Conservation (phyloP, 2,797 vertebrate species). For the Decapterus maruadsi region DNA sequence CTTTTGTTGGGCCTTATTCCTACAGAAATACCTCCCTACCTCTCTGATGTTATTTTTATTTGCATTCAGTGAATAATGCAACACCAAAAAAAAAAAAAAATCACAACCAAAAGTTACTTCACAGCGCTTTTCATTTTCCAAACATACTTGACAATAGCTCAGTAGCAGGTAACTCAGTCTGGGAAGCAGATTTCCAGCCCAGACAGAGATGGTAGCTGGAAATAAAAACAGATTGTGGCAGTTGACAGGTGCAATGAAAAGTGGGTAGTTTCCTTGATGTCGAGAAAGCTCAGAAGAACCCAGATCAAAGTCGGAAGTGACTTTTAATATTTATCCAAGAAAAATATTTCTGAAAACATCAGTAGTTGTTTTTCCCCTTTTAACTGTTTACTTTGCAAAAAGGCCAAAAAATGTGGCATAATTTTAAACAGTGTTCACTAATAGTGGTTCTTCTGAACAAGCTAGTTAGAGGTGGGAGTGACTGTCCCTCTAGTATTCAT, state of each 20-base stretch:
- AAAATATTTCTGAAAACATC: slow-evolving; percentile 77
- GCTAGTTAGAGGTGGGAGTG: not conserved
- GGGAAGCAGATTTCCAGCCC: slow-evolving; percentile 63
- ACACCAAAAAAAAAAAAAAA: slow-evolving; percentile 36
- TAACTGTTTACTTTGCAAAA: slow-evolving; percentile 61
- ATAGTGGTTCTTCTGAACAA: slow-evolving; percentile 35
- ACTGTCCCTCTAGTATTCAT: slow-evolving; percentile 11
- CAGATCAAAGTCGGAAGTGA: slow-evolving; percentile 78
- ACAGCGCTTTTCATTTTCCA: slow-evolving; percentile 62
- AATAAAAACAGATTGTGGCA: slow-evolving; percentile 79
- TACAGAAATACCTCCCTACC: slow-evolving; percentile 34
- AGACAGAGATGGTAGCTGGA: slow-evolving; percentile 68
- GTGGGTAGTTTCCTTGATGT: slow-evolving; percentile 80
- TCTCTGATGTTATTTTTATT: slow-evolving; percentile 71
- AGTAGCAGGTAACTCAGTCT: slow-evolving; percentile 49
- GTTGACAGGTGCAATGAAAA: slow-evolving; percentile 80
- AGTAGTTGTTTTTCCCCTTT: slow-evolving; percentile 72
- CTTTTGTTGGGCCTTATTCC: slow-evolving; percentile 33
- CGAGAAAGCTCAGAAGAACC: slow-evolving; percentile 68
- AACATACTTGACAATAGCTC: slow-evolving; percentile 75
- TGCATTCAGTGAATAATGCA: slow-evolving; percentile 70
- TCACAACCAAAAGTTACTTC: slow-evolving; percentile 64
- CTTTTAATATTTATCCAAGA: slow-evolving; percentile 81
- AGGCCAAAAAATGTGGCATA: slow-evolving; percentile 44
- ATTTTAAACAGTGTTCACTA: slow-evolving; percentile 51